phyloP scores from a whole-genome alignment of 2,888 invertebrate species.

The Metacarcinus magister region DNA sequence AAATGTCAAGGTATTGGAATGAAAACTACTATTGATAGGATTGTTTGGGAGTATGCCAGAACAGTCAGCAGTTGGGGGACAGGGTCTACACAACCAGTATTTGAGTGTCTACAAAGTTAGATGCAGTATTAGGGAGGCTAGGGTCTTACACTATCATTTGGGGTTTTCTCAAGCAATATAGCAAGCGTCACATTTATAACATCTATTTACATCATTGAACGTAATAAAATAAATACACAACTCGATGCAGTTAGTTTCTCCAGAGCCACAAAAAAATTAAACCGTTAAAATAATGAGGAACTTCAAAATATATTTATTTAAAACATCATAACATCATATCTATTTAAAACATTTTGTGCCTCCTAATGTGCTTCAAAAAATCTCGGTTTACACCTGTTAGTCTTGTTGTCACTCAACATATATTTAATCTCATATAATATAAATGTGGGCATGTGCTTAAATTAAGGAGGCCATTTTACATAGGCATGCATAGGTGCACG shows the following conservation, averaged over 20 bases:
- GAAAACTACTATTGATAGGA: not conserved
- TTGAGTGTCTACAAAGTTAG: not conserved
- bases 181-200: slow-evolving; percentile 2
- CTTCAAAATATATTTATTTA: not conserved
- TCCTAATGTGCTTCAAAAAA: not conserved
- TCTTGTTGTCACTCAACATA: not conserved
- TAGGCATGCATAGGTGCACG: not conserved
- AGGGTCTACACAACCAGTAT: slow-evolving; percentile 37
- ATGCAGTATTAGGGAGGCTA: not conserved
- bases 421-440: not conserved
- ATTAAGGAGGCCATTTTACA: not conserved
- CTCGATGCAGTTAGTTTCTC: not conserved
- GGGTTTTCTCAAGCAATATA: slow-evolving; percentile 14
- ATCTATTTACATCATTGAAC: not conserved
- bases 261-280: not conserved
- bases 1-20: not conserved
- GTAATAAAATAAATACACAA: slow-evolving; percentile 18
- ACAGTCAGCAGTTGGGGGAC: not conserved
- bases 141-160: slow-evolving; percentile 2
- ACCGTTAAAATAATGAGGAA: not conserved
- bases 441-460: slow-evolving; percentile 5
- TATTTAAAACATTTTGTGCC: not conserved
- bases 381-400: not conserved
- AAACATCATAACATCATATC: not conserved
- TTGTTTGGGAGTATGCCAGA: not conserved